These are phyloP conservation scores for Pimephales promelas DNA, from an alignment of 2,113 vertebrate genomes.

Conservation along the genomic window DNA sequence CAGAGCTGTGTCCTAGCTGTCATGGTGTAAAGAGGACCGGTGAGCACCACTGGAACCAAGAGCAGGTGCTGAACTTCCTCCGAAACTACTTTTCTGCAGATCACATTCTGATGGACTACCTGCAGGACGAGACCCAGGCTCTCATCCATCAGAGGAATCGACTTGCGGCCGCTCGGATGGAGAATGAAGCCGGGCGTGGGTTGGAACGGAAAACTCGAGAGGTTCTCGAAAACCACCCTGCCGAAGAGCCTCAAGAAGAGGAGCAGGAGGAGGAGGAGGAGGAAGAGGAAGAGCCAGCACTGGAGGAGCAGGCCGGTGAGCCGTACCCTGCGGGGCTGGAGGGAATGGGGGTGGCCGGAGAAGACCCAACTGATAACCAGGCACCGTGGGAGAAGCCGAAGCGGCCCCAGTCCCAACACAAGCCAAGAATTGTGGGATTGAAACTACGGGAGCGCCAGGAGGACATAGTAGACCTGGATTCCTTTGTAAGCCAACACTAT, in stretches of 20 bases:
- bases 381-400: slow-evolving; percentile 5
- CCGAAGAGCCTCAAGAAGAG: slow-evolving; percentile 35
- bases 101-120: slow-evolving; percentile 72
- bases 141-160: slow-evolving; percentile 60
- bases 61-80: slow-evolving; percentile 79
- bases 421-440: slow-evolving; percentile 72
- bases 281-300: slow-evolving; percentile 42
- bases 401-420: slow-evolving; percentile 12
- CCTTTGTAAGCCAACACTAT: slow-evolving; percentile 80
- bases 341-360: slow-evolving; percentile 56
- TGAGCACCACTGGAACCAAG: slow-evolving; percentile 77
- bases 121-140: slow-evolving; percentile 57
- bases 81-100: slow-evolving; percentile 75
- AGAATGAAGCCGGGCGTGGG: slow-evolving; percentile 41
- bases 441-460: slow-evolving; percentile 61
- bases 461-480: slow-evolving; percentile 87
- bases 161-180: slow-evolving; percentile 9
- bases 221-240: not conserved
- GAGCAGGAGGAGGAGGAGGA: slow-evolving; percentile 53
- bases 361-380: slow-evolving; percentile 38
- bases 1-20: slow-evolving; percentile 80
- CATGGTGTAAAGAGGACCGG: slow-evolving; percentile 71
- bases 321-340: slow-evolving; percentile 28
- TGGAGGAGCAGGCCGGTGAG: slow-evolving; percentile 54
- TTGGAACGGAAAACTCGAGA: slow-evolving; percentile 55